These are phyloP conservation scores for Gopherus evgoodei DNA, from an alignment of 2,113 vertebrate species.

Conservation along the genomic window DNA sequence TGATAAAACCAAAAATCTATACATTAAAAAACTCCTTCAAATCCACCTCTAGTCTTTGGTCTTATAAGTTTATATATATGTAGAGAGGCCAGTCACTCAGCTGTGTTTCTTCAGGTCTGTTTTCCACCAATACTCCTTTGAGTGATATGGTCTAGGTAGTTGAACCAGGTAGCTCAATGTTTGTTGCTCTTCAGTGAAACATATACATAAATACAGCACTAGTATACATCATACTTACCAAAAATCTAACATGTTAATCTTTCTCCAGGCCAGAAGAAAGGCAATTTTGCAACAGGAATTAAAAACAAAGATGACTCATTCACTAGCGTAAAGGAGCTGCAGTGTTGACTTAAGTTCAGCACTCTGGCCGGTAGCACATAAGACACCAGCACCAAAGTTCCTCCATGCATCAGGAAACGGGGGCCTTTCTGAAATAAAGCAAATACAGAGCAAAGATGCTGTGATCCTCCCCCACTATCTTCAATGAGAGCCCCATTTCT, in stretches of 20 bases:
- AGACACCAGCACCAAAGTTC: background rate
- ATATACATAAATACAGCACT: background rate
- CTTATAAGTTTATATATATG: background rate
- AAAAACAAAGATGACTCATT: background rate
- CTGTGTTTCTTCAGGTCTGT: constrained; percentile 34
- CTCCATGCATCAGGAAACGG: background rate
- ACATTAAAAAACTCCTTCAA: background rate
- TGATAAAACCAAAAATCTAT: background rate
- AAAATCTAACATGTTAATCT: background rate
- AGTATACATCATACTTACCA: background rate
- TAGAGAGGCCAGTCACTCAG: background rate
- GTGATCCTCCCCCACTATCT: background rate
- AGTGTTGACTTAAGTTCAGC: background rate
- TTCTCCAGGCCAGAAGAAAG: background rate
- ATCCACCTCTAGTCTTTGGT: background rate
- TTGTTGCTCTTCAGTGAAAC: constrained; percentile 43
- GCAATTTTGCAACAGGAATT: background rate
- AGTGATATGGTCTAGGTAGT: constrained; percentile 48
- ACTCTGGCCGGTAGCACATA: background rate
- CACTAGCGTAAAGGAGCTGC: background rate
- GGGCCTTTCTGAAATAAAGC: background rate
- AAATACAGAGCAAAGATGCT: background rate
- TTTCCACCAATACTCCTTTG: constrained; percentile 30
- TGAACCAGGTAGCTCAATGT: constrained; percentile 28
- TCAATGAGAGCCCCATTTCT: background rate